Base-by-base conservation (phyloP, 1,140 invertebrate species). In the Araneus ventricosus region DNA sequence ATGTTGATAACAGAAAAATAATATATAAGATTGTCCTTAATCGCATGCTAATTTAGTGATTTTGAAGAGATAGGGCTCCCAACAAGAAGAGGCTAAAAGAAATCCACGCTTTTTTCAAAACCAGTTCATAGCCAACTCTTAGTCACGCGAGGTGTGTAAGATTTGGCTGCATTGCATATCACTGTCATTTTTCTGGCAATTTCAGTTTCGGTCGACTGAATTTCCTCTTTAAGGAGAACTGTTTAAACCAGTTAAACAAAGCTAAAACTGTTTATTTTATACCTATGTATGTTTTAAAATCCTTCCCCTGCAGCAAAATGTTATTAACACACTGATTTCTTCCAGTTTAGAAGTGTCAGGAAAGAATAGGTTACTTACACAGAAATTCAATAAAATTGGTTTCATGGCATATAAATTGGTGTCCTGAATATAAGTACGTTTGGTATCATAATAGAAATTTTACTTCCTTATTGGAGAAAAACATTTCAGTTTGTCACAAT, bases 191-290 rank as follows among this genome's bases (percentile, higher is more conserved):
- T 57, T 57, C 52, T 2, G n/a, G n/a, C 52, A 1, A 4, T 67
- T 30, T 75, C 27, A 75, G 67, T 75, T 34, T 75, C 67, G 67
- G 27, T 75, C 67, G 27, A 17, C 27, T 75, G 67, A 37, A 17
- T 34, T 20, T 75, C 5, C 27, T 17, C 8, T 37, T 75, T 34
- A 34, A 75, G 30, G 67, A 34, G 17, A 75, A 17, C 30, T 34
- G 27, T 34, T 75, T 75, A 30, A 75, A 75, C 27, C 30, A 34
- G 27, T 37, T 75, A 75, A 75, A 75, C 67, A 75, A 30, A 75
- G 27, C 34, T 75, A 37, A 14, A 75, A 75, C 67, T 75, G 67
- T 75, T 75, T 75, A 30, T 75, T 24, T 75, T 75, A 34, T 75
- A 30, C 30, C 17, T 75, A n/a, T n/a, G 7, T 63, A 63, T 63